Evolutionary conservation across 2,797 vertebrate genomes (phyloP).

Genomic region (Sebastes taczanowskii): DNA sequence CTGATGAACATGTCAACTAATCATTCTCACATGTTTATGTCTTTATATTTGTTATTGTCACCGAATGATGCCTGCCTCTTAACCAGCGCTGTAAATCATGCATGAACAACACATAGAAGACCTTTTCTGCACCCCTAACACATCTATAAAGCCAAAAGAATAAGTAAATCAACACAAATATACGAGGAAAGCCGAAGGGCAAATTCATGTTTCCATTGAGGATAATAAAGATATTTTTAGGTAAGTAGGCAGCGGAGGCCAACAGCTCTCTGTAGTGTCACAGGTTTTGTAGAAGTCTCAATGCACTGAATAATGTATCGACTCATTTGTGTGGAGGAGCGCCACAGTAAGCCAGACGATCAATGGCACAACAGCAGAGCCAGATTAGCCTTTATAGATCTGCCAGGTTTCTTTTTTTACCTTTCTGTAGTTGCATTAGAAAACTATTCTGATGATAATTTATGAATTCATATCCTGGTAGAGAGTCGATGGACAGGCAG

Average conservation of each 20-base stretch:
- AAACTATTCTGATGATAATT: conserved; percentile 16
- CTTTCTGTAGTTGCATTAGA: neutral
- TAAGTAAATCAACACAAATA: neutral
- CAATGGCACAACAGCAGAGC: conserved; percentile 44
- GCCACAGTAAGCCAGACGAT: conserved; percentile 42
- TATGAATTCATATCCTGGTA: conserved; percentile 1
- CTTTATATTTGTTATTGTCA: neutral
- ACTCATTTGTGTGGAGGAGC: conserved; percentile 51
- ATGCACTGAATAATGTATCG: conserved; percentile 59
- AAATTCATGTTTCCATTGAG: neutral
- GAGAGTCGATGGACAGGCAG: neutral
- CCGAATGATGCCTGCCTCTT: neutral
- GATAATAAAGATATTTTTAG: conserved; percentile 4
- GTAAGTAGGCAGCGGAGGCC: conserved; percentile 1
- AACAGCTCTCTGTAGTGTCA: conserved; percentile 22
- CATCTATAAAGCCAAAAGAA: neutral
- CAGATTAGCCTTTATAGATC: conserved; percentile 44
- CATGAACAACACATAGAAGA: neutral
- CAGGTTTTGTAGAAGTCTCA: conserved; percentile 37
- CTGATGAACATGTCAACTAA: neutral
- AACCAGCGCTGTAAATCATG: neutral
- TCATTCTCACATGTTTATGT: neutral
- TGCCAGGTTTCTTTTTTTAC: neutral
- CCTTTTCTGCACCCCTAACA: neutral
- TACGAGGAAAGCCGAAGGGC: neutral